Percentiles rank a stretch among this genome's conserved stretches.
Conservation (phyloP, 2,113 vertebrate species). For the Cavia aperea region DNA sequence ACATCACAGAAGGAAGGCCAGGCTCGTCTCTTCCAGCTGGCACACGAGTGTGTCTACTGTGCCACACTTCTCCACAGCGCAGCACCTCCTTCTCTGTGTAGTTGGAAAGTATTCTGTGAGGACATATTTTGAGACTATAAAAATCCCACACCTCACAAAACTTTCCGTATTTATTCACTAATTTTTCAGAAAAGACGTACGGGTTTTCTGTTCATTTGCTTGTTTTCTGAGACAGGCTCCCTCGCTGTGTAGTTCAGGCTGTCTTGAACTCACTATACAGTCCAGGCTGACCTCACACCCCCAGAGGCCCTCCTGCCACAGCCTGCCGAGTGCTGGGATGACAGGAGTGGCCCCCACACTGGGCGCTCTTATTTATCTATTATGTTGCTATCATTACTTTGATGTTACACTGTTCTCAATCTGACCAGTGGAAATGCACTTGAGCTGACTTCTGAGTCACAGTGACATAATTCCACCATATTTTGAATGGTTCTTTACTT, state of each 20-base stretch:
- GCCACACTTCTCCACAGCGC: not conserved
- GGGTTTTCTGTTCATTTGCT: not conserved
- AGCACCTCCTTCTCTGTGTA: not conserved
- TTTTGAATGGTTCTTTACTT: constrained; percentile 1
- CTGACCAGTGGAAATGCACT: not conserved
- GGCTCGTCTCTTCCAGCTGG: not conserved
- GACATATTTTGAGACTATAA: constrained; percentile 11
- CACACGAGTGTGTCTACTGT: not conserved
- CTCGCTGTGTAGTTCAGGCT: not conserved
- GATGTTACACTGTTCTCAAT: not conserved
- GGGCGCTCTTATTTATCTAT: not conserved
- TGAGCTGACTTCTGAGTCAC: not conserved
- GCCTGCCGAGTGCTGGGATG: not conserved
- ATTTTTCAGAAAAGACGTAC: not conserved
- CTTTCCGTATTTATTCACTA: not conserved
- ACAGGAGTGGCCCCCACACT: not conserved
- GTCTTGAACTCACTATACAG: not conserved
- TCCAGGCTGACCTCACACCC: not conserved
- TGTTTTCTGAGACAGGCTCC: not conserved
- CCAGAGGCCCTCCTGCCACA: not conserved
- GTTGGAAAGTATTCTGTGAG: not conserved
- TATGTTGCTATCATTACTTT: constrained; percentile 3
- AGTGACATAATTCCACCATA: not conserved
- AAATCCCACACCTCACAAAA: not conserved
- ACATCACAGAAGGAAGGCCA: not conserved